Evolutionary conservation across 2,113 vertebrate genomes (phyloP).

Genomic region (Aphelocoma coerulescens): DNA sequence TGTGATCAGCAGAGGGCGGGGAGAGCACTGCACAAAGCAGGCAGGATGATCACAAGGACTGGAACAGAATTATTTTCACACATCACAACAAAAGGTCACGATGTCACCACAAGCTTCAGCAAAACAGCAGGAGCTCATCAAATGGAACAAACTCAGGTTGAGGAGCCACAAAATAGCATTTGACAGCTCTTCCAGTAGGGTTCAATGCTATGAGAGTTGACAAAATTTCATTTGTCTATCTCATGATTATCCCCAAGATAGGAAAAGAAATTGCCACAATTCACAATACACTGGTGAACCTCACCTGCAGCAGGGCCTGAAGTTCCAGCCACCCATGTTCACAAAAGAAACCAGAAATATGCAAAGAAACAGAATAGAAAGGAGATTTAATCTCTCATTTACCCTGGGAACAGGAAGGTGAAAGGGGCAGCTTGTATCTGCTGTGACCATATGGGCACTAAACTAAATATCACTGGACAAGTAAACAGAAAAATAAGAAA

Average conservation of each 20-base stretch:
- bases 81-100: not conserved
- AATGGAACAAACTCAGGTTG: not conserved
- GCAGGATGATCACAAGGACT: not conserved
- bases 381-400: not conserved
- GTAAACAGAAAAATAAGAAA: not conserved
- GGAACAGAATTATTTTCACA: not conserved
- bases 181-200: not conserved
- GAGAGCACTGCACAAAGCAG: not conserved
- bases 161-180: not conserved
- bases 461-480: not conserved
- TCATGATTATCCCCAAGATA: not conserved
- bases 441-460: accelerated
- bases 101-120: not conserved
- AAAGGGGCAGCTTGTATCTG: not conserved
- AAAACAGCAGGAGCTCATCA: not conserved
- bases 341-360: not conserved
- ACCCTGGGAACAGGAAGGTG: not conserved
- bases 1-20: not conserved
- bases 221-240: not conserved
- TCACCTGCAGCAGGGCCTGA: not conserved
- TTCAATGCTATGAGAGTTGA: not conserved
- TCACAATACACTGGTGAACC: not conserved
- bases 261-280: not conserved
- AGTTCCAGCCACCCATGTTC: not conserved
- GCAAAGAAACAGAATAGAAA: not conserved